A percentile compares a stretch with the other conserved stretches of the same genome.
phyloP scores from a whole-genome alignment of 2,797 vertebrate genomes.

The Brotogeris chrysoptera region DNA sequence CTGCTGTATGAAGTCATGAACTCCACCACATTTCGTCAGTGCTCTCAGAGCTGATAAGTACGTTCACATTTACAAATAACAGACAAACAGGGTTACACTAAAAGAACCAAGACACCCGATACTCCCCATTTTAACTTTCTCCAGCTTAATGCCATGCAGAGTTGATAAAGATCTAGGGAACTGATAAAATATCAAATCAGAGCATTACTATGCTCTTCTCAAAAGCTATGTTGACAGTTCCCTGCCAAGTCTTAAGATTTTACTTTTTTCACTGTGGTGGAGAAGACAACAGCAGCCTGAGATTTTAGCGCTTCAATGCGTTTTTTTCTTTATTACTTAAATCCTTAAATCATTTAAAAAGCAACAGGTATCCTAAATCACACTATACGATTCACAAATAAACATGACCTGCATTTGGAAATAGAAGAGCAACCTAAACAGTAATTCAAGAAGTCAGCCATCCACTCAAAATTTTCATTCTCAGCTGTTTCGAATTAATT shows the following conservation, averaged over 20 bases:
- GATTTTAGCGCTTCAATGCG: neutral
- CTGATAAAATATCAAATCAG: neutral
- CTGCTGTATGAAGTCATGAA: neutral
- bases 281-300: neutral
- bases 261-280: neutral
- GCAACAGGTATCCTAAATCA: neutral
- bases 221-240: neutral
- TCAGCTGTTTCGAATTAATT: neutral
- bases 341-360: neutral
- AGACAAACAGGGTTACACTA: neutral
- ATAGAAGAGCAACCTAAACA: neutral
- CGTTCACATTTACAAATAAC: neutral
- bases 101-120: neutral
- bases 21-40: neutral
- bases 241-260: neutral
- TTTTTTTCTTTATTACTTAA: neutral
- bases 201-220: neutral
- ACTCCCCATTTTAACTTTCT: neutral
- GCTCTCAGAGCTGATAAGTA: neutral
- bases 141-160: neutral
- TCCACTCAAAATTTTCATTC: neutral
- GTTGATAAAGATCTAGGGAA: neutral
- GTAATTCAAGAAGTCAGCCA: neutral
- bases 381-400: neutral
- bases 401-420: neutral